Evolutionary conservation across 2,888 invertebrate genomes (phyloP).

Genomic region (Cetonia aurata): DNA sequence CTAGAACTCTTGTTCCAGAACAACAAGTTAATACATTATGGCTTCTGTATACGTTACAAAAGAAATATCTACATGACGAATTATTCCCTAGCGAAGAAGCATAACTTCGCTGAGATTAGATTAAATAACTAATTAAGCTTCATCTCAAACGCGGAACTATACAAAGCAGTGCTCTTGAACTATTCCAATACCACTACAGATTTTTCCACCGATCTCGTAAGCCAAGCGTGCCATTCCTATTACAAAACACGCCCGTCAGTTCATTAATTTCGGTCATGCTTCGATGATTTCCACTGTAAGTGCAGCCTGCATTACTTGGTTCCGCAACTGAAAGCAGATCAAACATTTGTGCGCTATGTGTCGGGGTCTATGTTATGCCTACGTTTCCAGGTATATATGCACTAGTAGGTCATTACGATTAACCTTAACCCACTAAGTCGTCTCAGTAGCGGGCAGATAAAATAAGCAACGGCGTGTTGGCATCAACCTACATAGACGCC

Average conservation of each 20-base stretch:
- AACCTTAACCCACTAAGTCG: conserved; percentile 38
- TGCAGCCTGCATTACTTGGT: not conserved
- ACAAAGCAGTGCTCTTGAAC: conserved; percentile 25
- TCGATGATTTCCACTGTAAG: too few relatives aligned
- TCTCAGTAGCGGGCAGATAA: conserved; percentile 4
- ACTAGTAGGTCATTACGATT: conserved; percentile 36
- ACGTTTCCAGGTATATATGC: conserved; percentile 37
- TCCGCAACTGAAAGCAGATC: conserved; percentile 31
- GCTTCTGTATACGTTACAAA: too few relatives aligned
- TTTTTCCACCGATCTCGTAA: conserved; percentile 29
- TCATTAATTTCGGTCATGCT: too few relatives aligned
- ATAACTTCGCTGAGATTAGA: too few relatives aligned
- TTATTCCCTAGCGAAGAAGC: too few relatives aligned
- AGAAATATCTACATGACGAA: too few relatives aligned
- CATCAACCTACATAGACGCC: not conserved
- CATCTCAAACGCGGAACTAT: conserved; percentile 23
- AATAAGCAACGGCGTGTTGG: not conserved
- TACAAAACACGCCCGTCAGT: too few relatives aligned
- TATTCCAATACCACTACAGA: conserved; percentile 20
- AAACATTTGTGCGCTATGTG: conserved; percentile 29
- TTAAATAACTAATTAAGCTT: too few relatives aligned
- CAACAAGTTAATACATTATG: too few relatives aligned
- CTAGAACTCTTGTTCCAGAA: too few relatives aligned
- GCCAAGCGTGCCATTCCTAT: not conserved
- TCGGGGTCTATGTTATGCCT: conserved; percentile 11